Percentiles rank a stretch among this genome's conserved stretches.
phyloP scores from a whole-genome alignment of 2,888 invertebrate genomes.

The Plusia festucae region DNA sequence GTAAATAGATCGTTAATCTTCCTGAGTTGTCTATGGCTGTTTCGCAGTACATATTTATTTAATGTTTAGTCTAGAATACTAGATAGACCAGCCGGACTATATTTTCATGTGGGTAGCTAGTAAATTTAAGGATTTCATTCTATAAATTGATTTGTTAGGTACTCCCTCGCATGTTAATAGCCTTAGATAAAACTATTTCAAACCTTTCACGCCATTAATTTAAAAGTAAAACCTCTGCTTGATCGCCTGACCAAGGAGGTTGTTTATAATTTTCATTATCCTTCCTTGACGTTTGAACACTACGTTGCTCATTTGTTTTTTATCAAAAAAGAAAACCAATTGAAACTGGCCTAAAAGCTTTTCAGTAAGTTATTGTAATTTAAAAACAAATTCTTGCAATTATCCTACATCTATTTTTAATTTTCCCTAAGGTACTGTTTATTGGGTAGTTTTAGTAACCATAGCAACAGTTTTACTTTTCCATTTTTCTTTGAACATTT shows the following conservation, averaged over 20 bases:
- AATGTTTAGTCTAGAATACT: not conserved
- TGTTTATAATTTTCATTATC: not conserved
- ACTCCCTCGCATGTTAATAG: no score
- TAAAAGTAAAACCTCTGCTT: not conserved
- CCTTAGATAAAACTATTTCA: no score
- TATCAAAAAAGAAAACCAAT: not conserved
- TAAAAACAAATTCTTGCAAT: not conserved
- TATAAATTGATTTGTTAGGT: no score
- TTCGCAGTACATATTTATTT: slow-evolving; percentile 1
- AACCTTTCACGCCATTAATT: not conserved
- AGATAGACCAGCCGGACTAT: not conserved
- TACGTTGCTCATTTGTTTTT: not conserved
- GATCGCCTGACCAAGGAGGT: not conserved
- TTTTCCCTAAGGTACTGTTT: not conserved
- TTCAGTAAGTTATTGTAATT: not conserved
- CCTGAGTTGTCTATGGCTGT: slow-evolving; percentile 4
- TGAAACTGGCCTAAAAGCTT: not conserved
- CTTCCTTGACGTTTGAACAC: not conserved
- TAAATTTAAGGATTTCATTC: no score
- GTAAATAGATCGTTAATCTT: slow-evolving; percentile 5
- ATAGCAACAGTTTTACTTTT: slow-evolving; percentile 21
- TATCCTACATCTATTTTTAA: not conserved
- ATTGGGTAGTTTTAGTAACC: not conserved
- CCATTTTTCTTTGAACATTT: slow-evolving; percentile 55
- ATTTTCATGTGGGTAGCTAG: not conserved